Percentiles rank a stretch among this genome's conserved stretches.
These are phyloP conservation scores for Brachionus paranguensis DNA, from an alignment of 1,140 invertebrate genomes.

Conservation along the genomic window DNA sequence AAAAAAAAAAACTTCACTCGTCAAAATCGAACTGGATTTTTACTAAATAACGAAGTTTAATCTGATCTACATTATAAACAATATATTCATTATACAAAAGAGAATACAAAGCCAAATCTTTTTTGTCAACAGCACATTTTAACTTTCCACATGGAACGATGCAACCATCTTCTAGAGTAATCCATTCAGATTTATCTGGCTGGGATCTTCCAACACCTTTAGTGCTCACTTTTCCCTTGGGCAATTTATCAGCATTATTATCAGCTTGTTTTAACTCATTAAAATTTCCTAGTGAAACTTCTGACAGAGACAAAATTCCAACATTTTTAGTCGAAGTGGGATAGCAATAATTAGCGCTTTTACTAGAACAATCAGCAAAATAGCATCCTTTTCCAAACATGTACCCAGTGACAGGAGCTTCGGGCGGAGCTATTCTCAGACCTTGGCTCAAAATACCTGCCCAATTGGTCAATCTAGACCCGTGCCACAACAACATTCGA, in stretches of 20 bases:
- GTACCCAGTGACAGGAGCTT: conserved; percentile 67
- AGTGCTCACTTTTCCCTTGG: conserved; percentile 69
- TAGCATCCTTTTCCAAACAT: conserved; percentile 77
- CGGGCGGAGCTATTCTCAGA: conserved; percentile 86
- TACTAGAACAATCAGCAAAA: conserved; percentile 97
- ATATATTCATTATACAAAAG: conserved; percentile 72
- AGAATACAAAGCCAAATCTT: conserved; percentile 49
- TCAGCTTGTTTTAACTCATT: conserved; percentile 66
- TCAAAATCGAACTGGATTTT: conserved; percentile 34
- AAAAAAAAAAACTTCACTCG: not conserved
- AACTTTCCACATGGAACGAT: conserved; percentile 71
- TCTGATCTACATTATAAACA: conserved; percentile 36
- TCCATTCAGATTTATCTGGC: conserved; percentile 27
- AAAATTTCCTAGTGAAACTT: conserved; percentile 89
- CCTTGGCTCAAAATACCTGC: conserved; percentile 95
- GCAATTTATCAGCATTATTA: conserved; percentile 67
- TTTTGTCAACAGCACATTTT: conserved; percentile 47
- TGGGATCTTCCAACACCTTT: conserved; percentile 60
- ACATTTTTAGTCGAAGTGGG: conserved; percentile 66
- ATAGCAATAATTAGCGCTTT: conserved; percentile 94
- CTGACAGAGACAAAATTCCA: conserved; percentile 81
- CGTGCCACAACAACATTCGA: conserved; percentile 87
- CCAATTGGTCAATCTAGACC: conserved; percentile 85
- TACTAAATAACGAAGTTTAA: conserved; percentile 30
- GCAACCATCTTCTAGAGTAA: conserved; percentile 57